Conservation (phyloP, 2,113 vertebrate species). For the Hemicordylus capensis region DNA sequence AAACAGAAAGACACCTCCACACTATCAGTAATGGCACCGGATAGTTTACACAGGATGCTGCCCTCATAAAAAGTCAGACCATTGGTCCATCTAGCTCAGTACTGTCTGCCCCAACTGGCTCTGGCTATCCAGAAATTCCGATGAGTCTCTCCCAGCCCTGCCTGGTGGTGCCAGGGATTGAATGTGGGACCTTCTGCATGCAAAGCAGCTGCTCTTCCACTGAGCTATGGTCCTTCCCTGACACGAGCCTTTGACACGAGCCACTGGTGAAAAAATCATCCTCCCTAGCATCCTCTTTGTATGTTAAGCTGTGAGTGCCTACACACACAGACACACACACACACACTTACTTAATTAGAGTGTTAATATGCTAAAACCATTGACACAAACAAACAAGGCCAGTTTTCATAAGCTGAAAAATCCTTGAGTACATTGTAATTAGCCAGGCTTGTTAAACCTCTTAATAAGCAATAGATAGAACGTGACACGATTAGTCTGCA, state of each 20-base stretch:
- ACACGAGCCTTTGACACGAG: too few species aligned
- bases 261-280: conserved; percentile 2
- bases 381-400: conserved; percentile 58
- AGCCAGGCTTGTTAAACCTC: conserved; percentile 48
- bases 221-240: too few species aligned
- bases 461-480: conserved; percentile 46
- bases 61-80: too few species aligned
- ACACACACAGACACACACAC: fast-evolving
- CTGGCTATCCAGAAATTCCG: too few species aligned
- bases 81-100: too few species aligned
- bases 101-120: too few species aligned
- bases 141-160: too few species aligned
- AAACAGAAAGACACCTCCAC: conserved; percentile 39
- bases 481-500: neutral
- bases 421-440: conserved; percentile 53
- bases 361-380: conserved; percentile 51
- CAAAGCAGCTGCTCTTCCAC: too few species aligned
- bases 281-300: neutral
- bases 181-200: too few species aligned
- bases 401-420: conserved; percentile 49
- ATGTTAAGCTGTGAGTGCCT: conserved; percentile 26
- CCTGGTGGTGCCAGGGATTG: too few species aligned
- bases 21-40: neutral
- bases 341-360: conserved; percentile 25
- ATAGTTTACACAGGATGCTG: too few species aligned